phyloP scores from a whole-genome alignment of 1,140 invertebrate species.

The Aphidius ervi region DNA sequence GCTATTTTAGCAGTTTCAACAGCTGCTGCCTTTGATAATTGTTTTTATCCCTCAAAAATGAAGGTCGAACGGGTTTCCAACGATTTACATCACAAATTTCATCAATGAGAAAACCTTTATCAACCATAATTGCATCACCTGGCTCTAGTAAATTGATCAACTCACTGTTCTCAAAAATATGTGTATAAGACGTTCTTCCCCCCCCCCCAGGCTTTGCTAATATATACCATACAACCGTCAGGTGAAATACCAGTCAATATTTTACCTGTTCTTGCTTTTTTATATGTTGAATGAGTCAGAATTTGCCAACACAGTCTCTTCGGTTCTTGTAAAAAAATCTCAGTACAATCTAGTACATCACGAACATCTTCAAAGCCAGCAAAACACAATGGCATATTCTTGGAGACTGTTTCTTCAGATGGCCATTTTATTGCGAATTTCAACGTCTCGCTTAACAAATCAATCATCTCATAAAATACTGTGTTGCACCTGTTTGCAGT shows the following conservation, averaged over 20 bases:
- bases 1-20: slow-evolving; percentile 21
- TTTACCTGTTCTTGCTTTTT: slow-evolving; percentile 33
- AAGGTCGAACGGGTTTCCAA: slow-evolving; percentile 15
- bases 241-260: slow-evolving; percentile 32
- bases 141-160: slow-evolving; percentile 12
- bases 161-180: slow-evolving; percentile 25
- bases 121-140: slow-evolving; percentile 20
- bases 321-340: slow-evolving; percentile 20
- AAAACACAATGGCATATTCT: slow-evolving; percentile 18
- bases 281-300: slow-evolving; percentile 30
- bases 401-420: neutral
- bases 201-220: slow-evolving; percentile 30
- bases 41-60: slow-evolving; percentile 22
- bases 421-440: slow-evolving; percentile 18
- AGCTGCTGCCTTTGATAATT: slow-evolving; percentile 27
- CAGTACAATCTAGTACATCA: slow-evolving; percentile 28
- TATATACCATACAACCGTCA: slow-evolving; percentile 28
- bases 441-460: slow-evolving; percentile 14
- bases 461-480: slow-evolving; percentile 12
- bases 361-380: slow-evolving; percentile 13
- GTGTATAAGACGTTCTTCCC: slow-evolving; percentile 30
- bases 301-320: slow-evolving; percentile 20
- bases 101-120: slow-evolving; percentile 25
- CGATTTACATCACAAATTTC: slow-evolving; percentile 20
- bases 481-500: slow-evolving; percentile 10